Conservation (phyloP, 2,888 invertebrate species). For the Bellardia pandia region DNA sequence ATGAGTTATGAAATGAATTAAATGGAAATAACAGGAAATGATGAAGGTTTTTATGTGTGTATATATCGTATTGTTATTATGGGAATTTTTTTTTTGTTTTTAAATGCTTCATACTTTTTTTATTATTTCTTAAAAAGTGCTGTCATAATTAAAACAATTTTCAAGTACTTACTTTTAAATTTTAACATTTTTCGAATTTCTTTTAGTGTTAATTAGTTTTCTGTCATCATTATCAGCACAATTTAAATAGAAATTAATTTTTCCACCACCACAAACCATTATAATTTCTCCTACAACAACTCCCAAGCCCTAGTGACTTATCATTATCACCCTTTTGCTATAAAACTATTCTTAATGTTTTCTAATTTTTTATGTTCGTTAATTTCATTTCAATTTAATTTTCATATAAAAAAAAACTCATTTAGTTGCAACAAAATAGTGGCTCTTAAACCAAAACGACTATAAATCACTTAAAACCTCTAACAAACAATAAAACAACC, state of each 20-base stretch:
- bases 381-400: constrained; percentile 52
- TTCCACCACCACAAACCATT: constrained; percentile 37
- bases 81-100: background rate
- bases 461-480: constrained; percentile 64
- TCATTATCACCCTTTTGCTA: constrained; percentile 60
- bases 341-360: constrained; percentile 13
- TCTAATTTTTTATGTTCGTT: constrained; percentile 58
- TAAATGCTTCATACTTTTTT: background rate
- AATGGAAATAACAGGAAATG: background rate
- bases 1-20: background rate
- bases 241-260: constrained; percentile 24
- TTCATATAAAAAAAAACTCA: constrained; percentile 56
- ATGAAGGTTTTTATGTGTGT: background rate
- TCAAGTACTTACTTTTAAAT: background rate
- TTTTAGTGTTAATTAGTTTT: constrained; percentile 62
- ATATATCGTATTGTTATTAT: background rate
- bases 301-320: constrained; percentile 39
- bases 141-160: background rate
- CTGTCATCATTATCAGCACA: constrained; percentile 56
- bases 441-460: constrained; percentile 33
- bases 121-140: too few species aligned
- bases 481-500: constrained; percentile 11
- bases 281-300: constrained; percentile 11
- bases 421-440: constrained; percentile 56
- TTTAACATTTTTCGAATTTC: background rate